Percentiles rank a stretch among this genome's conserved stretches.
These are phyloP conservation scores for Drosophila murphyi DNA, from an alignment of 1,140 invertebrate species.

Conservation along the genomic window DNA sequence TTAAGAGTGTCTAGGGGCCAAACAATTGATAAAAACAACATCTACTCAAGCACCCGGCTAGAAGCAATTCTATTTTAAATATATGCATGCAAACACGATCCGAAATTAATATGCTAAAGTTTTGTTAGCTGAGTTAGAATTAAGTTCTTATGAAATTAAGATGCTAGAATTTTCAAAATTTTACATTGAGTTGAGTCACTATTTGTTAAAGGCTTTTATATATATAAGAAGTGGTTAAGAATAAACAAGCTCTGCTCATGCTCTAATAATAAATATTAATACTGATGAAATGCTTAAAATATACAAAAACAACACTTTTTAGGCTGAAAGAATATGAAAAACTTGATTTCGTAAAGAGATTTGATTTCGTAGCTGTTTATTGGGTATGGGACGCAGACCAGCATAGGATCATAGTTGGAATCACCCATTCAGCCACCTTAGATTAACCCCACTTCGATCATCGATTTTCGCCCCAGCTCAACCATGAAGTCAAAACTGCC, in stretches of 20 bases:
- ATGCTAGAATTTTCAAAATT: neutral
- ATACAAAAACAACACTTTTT: too few species aligned
- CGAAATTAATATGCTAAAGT: slow-evolving; percentile 1
- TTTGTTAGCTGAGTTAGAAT: neutral
- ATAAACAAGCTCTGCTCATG: too few species aligned
- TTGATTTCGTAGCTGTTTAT: too few species aligned
- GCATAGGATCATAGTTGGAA: slow-evolving; percentile 6
- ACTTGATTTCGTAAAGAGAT: too few species aligned
- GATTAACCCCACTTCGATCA: slow-evolving; percentile 34
- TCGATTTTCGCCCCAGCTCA: slow-evolving; percentile 19
- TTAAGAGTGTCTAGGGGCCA: slow-evolving; percentile 23
- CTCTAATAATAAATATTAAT: too few species aligned
- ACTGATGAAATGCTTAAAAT: too few species aligned
- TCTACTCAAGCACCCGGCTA: neutral
- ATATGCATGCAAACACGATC: neutral
- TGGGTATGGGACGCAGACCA: neutral
- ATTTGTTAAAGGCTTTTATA: too few species aligned
- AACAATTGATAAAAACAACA: slow-evolving; percentile 12
- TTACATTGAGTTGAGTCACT: too few species aligned
- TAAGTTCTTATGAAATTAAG: neutral
- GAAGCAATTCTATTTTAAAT: slow-evolving; percentile 19
- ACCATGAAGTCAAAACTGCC: slow-evolving; percentile 34
- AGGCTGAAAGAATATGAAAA: too few species aligned
- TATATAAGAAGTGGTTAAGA: too few species aligned
- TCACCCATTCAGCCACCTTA: slow-evolving; percentile 31